Conservation (phyloP, 2,797 vertebrate species). For the Sebastes steindachneri region DNA sequence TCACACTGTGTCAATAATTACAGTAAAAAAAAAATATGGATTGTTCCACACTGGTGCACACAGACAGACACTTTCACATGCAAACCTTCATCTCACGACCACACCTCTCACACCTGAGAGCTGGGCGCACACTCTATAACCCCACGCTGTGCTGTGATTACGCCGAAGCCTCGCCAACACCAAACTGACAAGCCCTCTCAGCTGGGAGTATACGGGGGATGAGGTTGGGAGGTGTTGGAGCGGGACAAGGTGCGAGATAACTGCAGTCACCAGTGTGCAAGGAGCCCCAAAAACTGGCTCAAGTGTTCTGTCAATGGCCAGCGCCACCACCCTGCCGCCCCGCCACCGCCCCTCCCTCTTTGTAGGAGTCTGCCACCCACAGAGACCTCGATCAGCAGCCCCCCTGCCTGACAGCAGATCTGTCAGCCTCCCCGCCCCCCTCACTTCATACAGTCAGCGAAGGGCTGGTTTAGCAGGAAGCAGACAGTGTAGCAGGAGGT, state of each 20-base stretch:
- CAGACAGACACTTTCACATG: neutral
- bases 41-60: neutral
- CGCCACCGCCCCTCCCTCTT: conserved; percentile 33
- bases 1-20: neutral
- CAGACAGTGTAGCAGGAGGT: conserved; percentile 88
- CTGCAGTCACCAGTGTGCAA: conserved; percentile 30
- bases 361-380: conserved; percentile 81
- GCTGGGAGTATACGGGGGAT: conserved; percentile 31
- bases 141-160: conserved; percentile 42
- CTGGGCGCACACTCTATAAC: neutral
- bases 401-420: conserved; percentile 82
- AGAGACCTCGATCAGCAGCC: conserved; percentile 83
- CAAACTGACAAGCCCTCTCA: conserved; percentile 67
- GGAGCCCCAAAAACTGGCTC: conserved; percentile 47
- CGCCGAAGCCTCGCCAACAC: conserved; percentile 39
- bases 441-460: conserved; percentile 78
- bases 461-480: conserved; percentile 80
- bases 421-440: conserved; percentile 73
- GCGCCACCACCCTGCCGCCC: conserved; percentile 4
- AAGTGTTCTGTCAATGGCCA: conserved; percentile 69
- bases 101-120: conserved; percentile 12
- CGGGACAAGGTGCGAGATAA: conserved; percentile 41
- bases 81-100: conserved; percentile 8
- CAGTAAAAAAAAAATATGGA: neutral
- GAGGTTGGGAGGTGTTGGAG: neutral